A percentile compares a stretch with the other conserved stretches of the same genome.
Conservation (phyloP, 2,113 vertebrate genomes). For the Heterotilapia buettikoferi region DNA sequence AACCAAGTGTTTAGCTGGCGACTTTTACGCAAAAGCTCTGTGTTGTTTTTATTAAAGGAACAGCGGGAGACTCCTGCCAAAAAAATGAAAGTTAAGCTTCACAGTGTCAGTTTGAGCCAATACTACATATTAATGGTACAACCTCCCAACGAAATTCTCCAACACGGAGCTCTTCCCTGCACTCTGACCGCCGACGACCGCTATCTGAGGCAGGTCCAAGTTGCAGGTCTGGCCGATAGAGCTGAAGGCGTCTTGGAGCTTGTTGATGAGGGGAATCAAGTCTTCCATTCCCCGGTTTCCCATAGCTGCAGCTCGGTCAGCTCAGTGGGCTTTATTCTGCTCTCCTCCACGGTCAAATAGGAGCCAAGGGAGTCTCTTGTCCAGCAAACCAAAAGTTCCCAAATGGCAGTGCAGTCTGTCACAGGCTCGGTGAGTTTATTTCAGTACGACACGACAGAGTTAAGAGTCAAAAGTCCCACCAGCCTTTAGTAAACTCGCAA, state of each 20-base stretch:
- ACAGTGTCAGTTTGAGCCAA: neutral
- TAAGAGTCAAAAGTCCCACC: neutral
- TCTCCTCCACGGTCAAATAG: neutral
- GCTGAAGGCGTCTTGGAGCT: slow-evolving; percentile 95
- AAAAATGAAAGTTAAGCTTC: neutral
- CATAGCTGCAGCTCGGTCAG: slow-evolving; percentile 71
- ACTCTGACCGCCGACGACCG: slow-evolving; percentile 94
- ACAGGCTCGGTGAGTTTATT: neutral
- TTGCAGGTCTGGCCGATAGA: slow-evolving; percentile 94
- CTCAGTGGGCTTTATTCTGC: neutral
- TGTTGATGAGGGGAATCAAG: slow-evolving; percentile 93
- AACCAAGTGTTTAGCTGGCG: slow-evolving; percentile 33
- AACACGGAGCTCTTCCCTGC: slow-evolving; percentile 95
- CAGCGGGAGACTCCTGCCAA: neutral
- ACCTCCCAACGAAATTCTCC: slow-evolving; percentile 95
- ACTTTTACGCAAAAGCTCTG: slow-evolving; percentile 28
- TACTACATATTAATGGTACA: neutral
- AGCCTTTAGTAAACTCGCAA: neutral
- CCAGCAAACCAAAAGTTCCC: slow-evolving; percentile 23
- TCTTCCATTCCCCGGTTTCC: slow-evolving; percentile 98
- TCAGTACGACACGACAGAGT: neutral
- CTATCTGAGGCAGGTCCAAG: slow-evolving; percentile 94
- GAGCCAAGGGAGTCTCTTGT: neutral
- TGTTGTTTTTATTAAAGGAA: neutral
- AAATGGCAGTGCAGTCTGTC: neutral